Evolutionary conservation across 2,113 vertebrate species (phyloP).

Genomic region (Sclerurus mexicanus): DNA sequence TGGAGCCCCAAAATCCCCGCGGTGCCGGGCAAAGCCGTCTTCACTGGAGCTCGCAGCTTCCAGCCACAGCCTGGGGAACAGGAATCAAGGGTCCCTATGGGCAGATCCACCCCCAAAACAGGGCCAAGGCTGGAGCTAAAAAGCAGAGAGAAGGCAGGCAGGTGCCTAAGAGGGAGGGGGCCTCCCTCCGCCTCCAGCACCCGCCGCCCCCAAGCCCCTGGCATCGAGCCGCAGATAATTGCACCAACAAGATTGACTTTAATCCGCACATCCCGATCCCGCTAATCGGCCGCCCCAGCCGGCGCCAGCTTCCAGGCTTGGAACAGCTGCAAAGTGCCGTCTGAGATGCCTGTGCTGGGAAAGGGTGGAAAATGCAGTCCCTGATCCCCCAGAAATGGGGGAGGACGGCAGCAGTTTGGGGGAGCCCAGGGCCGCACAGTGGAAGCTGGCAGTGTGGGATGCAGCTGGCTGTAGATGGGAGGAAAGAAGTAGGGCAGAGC

Average conservation of each 20-base stretch:
- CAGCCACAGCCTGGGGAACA: background rate
- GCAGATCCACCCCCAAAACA: background rate
- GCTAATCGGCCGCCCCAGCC: constrained; percentile 41
- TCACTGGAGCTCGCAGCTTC: background rate
- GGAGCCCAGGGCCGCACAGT: fast-evolving
- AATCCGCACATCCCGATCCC: constrained; percentile 57
- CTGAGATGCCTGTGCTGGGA: background rate
- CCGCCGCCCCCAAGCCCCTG: background rate
- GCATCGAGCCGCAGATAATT: constrained; percentile 50
- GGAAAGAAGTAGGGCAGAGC: constrained; percentile 10
- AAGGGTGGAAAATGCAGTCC: background rate
- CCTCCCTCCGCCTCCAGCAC: background rate
- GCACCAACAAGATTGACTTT: constrained; percentile 58
- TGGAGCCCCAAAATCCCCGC: background rate
- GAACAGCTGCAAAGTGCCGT: background rate
- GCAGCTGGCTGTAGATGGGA: background rate
- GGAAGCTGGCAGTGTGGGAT: background rate
- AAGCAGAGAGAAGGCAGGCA: background rate
- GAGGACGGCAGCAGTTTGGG: background rate
- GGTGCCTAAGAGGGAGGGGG: background rate
- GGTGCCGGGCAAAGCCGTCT: background rate
- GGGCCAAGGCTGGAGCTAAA: background rate
- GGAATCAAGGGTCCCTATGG: background rate
- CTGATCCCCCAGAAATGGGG: background rate
- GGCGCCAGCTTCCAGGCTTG: background rate